Evolutionary conservation across 2,888 invertebrate species (phyloP).

Genomic region (Acleris sparsana): DNA sequence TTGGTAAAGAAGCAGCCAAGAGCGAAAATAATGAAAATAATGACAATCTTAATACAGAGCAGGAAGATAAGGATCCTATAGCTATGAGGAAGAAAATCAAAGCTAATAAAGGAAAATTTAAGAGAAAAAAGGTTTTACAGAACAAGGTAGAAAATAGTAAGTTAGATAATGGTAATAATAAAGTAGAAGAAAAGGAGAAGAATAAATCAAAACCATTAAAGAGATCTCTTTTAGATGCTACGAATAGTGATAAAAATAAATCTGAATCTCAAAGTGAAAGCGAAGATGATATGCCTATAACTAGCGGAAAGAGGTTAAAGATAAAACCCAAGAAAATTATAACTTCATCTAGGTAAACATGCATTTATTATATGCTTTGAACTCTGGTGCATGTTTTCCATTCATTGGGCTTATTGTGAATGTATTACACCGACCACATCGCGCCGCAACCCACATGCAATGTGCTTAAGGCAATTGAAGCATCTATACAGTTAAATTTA

Average conservation of each 20-base stretch:
- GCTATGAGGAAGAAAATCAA: constrained; percentile 72
- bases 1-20: constrained; percentile 52
- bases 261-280: constrained; percentile 78
- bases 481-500: no score
- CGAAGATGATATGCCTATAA: constrained; percentile 69
- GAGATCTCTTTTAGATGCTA: constrained; percentile 64
- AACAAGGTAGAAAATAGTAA: constrained; percentile 46
- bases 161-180: constrained; percentile 52
- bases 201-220: constrained; percentile 68
- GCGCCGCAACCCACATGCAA: no score
- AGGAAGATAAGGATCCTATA: constrained; percentile 52
- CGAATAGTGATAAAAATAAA: constrained; percentile 71
- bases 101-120: constrained; percentile 72
- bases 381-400: no score
- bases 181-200: constrained; percentile 45
- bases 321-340: constrained; percentile 77
- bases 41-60: constrained; percentile 46
- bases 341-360: constrained; percentile 66
- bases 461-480: no score
- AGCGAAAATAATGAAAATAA: constrained; percentile 56
- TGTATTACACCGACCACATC: no score
- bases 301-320: constrained; percentile 74
- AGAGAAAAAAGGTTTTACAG: constrained; percentile 61
- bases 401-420: no score
- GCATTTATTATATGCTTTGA: no score